A percentile compares a stretch with the other conserved stretches of the same genome.
Conservation (phyloP, 2,113 vertebrate species). For the Aegithalos caudatus region DNA sequence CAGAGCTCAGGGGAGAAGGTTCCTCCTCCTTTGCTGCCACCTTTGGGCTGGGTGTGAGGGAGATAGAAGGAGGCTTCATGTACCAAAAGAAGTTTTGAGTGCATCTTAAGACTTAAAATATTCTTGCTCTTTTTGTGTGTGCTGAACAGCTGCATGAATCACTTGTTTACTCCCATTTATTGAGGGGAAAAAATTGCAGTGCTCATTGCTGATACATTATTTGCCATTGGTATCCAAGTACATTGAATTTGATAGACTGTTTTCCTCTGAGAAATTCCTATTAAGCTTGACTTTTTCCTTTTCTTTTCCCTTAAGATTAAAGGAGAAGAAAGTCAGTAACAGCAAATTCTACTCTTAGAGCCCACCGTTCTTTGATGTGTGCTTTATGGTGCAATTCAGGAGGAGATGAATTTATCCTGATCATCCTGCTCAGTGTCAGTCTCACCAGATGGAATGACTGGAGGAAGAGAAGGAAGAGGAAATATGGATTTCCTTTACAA, state of each 20-base stretch:
- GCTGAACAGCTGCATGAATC: background rate
- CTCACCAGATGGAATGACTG: background rate
- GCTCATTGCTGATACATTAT: background rate
- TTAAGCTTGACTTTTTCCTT: background rate
- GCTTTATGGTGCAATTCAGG: background rate
- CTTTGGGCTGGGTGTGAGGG: background rate
- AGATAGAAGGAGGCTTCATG: background rate
- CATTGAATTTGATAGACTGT: background rate
- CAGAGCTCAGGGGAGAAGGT: background rate
- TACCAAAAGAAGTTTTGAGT: background rate
- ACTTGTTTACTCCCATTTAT: background rate
- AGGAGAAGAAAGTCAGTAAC: constrained; percentile 90
- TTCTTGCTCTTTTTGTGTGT: background rate
- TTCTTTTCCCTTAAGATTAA: constrained; percentile 74
- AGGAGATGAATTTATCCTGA: background rate
- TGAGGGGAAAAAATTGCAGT: background rate
- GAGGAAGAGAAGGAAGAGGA: constrained; percentile 20
- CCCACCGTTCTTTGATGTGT: background rate
- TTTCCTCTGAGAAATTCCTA: background rate
- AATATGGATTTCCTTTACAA: background rate
- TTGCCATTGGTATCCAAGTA: background rate
- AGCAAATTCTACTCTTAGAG: constrained; percentile 91
- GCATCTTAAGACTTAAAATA: background rate
- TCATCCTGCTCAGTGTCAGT: background rate
- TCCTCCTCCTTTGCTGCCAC: background rate